Conservation (phyloP, 2,888 invertebrate species). For the Pantelozetes paolii region DNA sequence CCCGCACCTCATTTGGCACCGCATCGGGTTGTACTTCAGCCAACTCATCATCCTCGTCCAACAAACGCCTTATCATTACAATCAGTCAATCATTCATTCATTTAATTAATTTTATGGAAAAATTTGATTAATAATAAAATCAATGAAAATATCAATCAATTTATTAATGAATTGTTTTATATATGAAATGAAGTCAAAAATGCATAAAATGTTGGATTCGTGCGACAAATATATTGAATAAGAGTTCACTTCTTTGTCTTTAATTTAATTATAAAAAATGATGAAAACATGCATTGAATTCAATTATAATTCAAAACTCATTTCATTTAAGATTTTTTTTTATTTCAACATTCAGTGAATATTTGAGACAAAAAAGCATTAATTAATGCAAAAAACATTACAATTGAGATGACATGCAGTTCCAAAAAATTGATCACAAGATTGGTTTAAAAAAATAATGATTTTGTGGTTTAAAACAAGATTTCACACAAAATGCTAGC, state of each 20-base stretch:
- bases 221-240: background rate
- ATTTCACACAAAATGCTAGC: background rate
- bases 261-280: background rate
- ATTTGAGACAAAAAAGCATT: no score
- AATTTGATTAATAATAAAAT: no score
- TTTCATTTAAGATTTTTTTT: no score
- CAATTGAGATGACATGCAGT: background rate
- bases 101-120: no score
- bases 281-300: no score
- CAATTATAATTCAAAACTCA: no score
- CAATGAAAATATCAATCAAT: no score
- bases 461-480: background rate
- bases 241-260: background rate
- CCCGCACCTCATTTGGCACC: constrained; percentile 90
- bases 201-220: background rate
- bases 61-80: background rate
- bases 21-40: constrained; percentile 94
- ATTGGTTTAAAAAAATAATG: background rate
- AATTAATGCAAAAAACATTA: no score
- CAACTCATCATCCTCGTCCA: constrained; percentile 78
- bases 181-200: background rate
- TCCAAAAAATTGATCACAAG: background rate
- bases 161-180: no score
- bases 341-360: no score
- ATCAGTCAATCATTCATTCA: background rate